phyloP scores from a whole-genome alignment of 2,888 invertebrate genomes.

The Caenorhabditis afra region DNA sequence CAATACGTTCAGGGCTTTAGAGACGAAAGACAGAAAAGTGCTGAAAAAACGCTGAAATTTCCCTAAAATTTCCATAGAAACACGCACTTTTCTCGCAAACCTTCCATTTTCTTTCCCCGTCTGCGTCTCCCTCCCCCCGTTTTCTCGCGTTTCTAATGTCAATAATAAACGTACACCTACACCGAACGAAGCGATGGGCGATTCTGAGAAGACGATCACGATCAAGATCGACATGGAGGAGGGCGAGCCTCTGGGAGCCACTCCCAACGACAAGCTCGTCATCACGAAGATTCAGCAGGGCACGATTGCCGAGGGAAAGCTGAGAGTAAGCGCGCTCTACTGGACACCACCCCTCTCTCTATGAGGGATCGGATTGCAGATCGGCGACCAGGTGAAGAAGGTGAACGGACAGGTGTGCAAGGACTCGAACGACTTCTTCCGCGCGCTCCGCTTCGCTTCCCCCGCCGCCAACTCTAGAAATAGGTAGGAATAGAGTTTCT shows the following conservation, averaged over 20 bases:
- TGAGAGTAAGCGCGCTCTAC: background rate
- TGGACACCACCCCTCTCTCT: too few relatives aligned
- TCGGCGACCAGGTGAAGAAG: slow-evolving; percentile 72
- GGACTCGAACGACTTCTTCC: slow-evolving; percentile 71
- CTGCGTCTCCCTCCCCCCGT: too few relatives aligned
- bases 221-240: slow-evolving; percentile 75
- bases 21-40: too few relatives aligned
- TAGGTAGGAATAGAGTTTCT: too few relatives aligned
- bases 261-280: slow-evolving; percentile 76
- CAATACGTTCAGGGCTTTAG: too few relatives aligned
- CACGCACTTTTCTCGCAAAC: too few relatives aligned
- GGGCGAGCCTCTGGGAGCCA: slow-evolving; percentile 77
- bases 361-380: too few relatives aligned
- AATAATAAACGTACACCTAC: background rate
- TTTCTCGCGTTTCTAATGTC: background rate
- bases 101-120: too few relatives aligned
- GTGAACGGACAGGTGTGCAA: slow-evolving; percentile 66
- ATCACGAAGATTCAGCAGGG: slow-evolving; percentile 73
- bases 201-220: slow-evolving; percentile 49
- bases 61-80: too few relatives aligned
- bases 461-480: slow-evolving; percentile 41
- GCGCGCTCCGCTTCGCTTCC: slow-evolving; percentile 69
- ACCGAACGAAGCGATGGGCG: background rate
- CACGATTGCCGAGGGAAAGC: slow-evolving; percentile 72
- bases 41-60: too few relatives aligned